Conservation (phyloP, 2,113 vertebrate genomes). For the Apeltes quadracus region DNA sequence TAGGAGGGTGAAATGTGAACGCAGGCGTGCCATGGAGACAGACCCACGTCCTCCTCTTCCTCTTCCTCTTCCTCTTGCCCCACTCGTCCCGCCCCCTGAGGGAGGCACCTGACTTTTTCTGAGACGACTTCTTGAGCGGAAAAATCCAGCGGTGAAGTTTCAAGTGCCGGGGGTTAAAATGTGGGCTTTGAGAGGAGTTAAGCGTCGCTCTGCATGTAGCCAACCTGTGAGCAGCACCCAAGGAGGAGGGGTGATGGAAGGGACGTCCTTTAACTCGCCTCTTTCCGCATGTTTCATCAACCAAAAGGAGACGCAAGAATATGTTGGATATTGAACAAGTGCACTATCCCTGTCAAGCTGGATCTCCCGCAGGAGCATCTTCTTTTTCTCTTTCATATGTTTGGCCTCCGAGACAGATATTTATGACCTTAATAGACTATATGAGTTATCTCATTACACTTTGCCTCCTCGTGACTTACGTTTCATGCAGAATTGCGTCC, state of each 20-base stretch:
- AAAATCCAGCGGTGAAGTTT: constrained; percentile 68
- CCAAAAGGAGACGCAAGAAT: constrained; percentile 47
- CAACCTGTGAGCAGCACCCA: constrained; percentile 60
- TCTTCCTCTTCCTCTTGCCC: neutral
- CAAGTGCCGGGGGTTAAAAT: constrained; percentile 60
- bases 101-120: constrained; percentile 66
- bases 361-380: constrained; percentile 51
- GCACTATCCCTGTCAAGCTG: constrained; percentile 75
- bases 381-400: constrained; percentile 44
- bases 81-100: constrained; percentile 40
- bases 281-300: constrained; percentile 70
- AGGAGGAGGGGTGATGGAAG: neutral
- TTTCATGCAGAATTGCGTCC: too few relatives aligned
- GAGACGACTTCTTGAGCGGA: constrained; percentile 56
- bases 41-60: constrained; percentile 45
- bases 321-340: constrained; percentile 64
- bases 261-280: constrained; percentile 46
- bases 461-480: constrained; percentile 15
- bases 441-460: constrained; percentile 56
- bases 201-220: constrained; percentile 61
- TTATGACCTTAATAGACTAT: constrained; percentile 50
- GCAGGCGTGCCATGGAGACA: constrained; percentile 50
- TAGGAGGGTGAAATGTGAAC: constrained; percentile 29
- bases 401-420: constrained; percentile 66
- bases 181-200: constrained; percentile 65